These are phyloP conservation scores for Aptenodytes patagonicus DNA, from an alignment of 2,113 vertebrate genomes.

Conservation along the genomic window DNA sequence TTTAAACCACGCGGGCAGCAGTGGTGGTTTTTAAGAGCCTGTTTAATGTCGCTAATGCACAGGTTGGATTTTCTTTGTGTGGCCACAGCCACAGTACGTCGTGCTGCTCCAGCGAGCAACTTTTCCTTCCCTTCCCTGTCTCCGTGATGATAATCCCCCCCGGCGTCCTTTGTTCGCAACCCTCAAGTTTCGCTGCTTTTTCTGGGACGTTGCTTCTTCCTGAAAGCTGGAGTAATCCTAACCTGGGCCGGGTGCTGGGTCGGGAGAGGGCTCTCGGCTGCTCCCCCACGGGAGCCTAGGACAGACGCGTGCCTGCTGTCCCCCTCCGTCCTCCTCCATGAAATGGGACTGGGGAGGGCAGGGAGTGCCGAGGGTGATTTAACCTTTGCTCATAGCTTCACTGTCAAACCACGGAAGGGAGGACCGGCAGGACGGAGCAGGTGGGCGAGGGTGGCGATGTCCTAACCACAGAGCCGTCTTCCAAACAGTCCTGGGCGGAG, in stretches of 20 bases:
- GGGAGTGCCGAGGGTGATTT: fast-evolving
- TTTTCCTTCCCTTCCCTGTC: background rate
- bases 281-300: background rate
- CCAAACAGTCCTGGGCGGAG: background rate
- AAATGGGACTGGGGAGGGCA: background rate
- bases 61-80: background rate
- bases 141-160: background rate
- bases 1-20: background rate
- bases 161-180: background rate
- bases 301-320: too few species aligned
- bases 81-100: fast-evolving
- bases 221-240: background rate
- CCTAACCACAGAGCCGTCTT: too few species aligned
- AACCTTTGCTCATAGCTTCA: background rate
- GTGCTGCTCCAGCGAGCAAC: background rate
- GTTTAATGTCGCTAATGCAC: background rate
- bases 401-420: fast-evolving
- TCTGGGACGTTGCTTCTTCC: background rate
- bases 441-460: background rate
- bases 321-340: too few species aligned
- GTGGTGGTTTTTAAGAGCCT: background rate
- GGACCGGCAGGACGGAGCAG: background rate
- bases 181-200: background rate
- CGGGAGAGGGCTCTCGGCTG: background rate
- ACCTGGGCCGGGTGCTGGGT: background rate